Evolutionary conservation across 2,113 vertebrate species (phyloP).

Genomic region (Probosciger aterrimus): DNA sequence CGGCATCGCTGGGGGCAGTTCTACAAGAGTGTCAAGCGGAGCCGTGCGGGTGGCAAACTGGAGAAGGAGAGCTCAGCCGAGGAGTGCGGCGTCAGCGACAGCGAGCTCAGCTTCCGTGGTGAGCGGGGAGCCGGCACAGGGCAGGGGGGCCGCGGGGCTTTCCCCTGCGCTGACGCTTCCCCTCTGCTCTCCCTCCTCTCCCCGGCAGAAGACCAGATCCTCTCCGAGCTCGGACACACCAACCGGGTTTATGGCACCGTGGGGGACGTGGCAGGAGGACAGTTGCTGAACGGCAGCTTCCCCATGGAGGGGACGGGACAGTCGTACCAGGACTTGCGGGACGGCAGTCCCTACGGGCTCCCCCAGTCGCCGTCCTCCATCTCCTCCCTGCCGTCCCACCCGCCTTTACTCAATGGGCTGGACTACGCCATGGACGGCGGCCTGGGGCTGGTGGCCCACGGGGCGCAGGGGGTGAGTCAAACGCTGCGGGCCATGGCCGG

Average conservation of each 20-base stretch:
- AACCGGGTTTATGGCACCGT: constrained; percentile 88
- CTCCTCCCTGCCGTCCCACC: constrained; percentile 89
- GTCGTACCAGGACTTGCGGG: constrained; percentile 90
- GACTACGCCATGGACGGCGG: constrained; percentile 89
- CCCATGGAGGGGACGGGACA: constrained; percentile 88
- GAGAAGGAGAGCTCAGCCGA: constrained; percentile 96
- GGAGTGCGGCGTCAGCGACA: constrained; percentile 95
- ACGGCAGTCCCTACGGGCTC: constrained; percentile 90
- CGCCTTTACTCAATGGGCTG: constrained; percentile 90
- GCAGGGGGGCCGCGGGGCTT: rapidly evolving
- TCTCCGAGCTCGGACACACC: constrained; percentile 91
- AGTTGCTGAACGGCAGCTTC: constrained; percentile 88
- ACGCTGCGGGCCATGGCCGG: constrained; percentile 91
- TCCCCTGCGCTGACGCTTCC: not conserved
- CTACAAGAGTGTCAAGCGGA: constrained; percentile 94
- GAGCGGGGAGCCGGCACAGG: not conserved
- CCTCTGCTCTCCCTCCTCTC: constrained; percentile 56
- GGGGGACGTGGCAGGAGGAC: constrained; percentile 82
- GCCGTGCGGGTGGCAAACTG: constrained; percentile 82
- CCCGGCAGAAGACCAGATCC: constrained; percentile 92
- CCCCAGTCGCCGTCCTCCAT: constrained; percentile 97
- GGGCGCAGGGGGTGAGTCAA: constrained; percentile 87
- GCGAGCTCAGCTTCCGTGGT: constrained; percentile 98
- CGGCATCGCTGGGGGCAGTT: constrained; percentile 98
- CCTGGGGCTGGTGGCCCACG: constrained; percentile 81